Conservation (phyloP, 2,113 vertebrate genomes). For the Sphaerodactylus townsendi region DNA sequence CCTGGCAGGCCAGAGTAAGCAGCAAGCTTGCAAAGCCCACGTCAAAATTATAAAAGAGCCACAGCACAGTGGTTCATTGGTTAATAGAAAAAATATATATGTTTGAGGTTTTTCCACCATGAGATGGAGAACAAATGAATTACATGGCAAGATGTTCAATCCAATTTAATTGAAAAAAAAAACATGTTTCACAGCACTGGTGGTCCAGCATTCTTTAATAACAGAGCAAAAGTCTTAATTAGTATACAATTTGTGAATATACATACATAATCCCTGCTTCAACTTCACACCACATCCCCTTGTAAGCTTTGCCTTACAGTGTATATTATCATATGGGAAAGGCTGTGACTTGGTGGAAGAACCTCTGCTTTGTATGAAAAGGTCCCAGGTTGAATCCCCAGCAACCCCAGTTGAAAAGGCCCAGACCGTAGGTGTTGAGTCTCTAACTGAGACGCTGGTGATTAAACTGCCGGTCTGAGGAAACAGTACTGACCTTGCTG, state of each 20-base stretch:
- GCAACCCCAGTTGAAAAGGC: too few relatives aligned
- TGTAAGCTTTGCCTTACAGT: neutral
- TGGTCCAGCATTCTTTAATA: neutral
- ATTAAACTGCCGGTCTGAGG: too few relatives aligned
- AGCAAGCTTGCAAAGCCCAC: neutral
- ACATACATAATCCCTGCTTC: neutral
- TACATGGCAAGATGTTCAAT: slow-evolving; percentile 23
- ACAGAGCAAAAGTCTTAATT: neutral
- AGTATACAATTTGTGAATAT: neutral
- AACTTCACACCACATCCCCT: neutral
- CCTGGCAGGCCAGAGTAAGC: neutral
- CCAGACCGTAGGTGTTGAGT: too few relatives aligned
- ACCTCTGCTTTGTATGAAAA: too few relatives aligned
- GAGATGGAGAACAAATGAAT: neutral
- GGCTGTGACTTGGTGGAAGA: too few relatives aligned
- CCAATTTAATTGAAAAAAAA: neutral
- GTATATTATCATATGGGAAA: too few relatives aligned
- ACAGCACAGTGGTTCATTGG: neutral
- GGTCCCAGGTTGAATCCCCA: too few relatives aligned
- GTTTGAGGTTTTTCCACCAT: neutral
- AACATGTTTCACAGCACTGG: slow-evolving; percentile 1
- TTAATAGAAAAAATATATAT: neutral
- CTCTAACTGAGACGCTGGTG: too few relatives aligned
- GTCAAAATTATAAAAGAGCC: neutral
- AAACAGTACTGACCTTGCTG: too few relatives aligned